Conservation (phyloP, 2,888 invertebrate species). For the Parapristionchus giblindavisi region DNA sequence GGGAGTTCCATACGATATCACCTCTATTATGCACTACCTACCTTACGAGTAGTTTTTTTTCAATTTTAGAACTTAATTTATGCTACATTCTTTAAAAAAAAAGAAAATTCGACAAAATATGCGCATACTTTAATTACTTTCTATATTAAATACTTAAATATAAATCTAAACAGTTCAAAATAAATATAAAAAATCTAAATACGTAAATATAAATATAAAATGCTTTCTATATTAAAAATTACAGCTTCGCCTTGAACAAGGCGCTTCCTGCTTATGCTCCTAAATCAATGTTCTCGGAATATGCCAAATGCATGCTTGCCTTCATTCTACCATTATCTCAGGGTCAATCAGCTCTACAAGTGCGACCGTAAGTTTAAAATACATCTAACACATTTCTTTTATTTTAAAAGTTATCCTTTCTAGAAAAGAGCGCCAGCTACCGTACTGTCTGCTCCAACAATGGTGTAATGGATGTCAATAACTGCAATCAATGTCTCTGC, state of each 20-base stretch:
- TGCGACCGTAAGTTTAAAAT: constrained; percentile 21
- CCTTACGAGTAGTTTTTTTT: too few species aligned
- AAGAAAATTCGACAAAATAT: too few species aligned
- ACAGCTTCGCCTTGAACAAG: constrained; percentile 28
- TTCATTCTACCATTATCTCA: constrained; percentile 29
- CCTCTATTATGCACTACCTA: too few species aligned
- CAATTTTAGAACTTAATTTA: too few species aligned
- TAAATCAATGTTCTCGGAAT: constrained; percentile 33
- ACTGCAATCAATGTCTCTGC: neutral
- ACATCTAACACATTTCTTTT: neutral
- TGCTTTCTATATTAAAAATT: neutral
- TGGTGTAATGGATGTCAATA: neutral
- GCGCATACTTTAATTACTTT: too few species aligned
- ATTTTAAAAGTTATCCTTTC: neutral
- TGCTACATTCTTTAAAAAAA: too few species aligned
- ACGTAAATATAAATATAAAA: too few species aligned
- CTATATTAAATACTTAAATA: too few species aligned
- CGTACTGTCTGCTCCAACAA: too few species aligned
- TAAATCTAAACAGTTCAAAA: too few species aligned
- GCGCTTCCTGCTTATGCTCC: constrained; percentile 15
- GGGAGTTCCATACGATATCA: too few species aligned
- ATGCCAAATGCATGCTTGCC: constrained; percentile 34
- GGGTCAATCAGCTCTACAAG: constrained; percentile 22
- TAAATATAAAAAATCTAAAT: too few species aligned
- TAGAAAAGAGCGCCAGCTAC: neutral